Evolutionary conservation across 2,797 vertebrate genomes (phyloP).

Genomic region (Arctocebus calabarensis): DNA sequence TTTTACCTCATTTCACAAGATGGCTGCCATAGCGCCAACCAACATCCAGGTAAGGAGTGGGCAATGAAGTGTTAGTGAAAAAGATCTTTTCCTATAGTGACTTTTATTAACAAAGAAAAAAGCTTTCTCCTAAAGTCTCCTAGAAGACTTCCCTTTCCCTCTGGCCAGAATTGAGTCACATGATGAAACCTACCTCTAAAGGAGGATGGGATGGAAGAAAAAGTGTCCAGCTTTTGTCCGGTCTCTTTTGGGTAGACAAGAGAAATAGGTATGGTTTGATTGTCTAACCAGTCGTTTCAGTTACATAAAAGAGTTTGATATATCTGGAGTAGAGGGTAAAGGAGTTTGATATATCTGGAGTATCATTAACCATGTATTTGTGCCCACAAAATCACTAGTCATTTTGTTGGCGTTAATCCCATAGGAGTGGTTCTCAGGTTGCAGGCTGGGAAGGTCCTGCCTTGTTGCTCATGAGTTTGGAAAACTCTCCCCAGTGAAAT

Average conservation of each 20-base stretch:
- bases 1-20: neutral
- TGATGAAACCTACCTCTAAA: neutral
- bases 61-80: neutral
- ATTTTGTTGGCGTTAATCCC: neutral
- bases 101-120: neutral
- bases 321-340: neutral
- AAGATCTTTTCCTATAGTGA: neutral
- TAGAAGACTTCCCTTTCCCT: neutral
- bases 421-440: neutral
- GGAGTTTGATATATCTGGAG: neutral
- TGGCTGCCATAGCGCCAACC: neutral
- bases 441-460: neutral
- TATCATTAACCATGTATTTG: neutral
- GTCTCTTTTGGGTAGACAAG: neutral
- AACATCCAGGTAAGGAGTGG: neutral
- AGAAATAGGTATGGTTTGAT: neutral
- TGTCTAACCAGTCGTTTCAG: neutral
- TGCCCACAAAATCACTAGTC: neutral
- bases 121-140: neutral
- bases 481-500: constrained; percentile 2
- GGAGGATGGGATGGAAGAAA: neutral
- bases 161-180: neutral
- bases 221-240: neutral
- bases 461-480: neutral
- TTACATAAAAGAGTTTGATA: neutral